phyloP scores from a whole-genome alignment of 2,888 invertebrate species.

The Drosophila paramelanica region DNA sequence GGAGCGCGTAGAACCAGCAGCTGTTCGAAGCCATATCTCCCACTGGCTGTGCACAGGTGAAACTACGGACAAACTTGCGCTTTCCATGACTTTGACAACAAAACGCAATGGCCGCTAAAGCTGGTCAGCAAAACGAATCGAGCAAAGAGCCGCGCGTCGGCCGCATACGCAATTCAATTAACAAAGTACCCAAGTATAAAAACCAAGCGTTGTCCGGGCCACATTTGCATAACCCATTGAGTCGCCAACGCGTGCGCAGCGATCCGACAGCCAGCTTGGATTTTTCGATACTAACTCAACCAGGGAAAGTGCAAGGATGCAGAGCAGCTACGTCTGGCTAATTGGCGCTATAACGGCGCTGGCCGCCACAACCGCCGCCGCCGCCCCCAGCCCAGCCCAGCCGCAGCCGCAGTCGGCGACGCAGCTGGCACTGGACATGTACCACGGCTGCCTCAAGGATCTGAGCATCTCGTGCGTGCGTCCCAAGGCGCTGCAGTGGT shows the following conservation, averaged over 20 bases:
- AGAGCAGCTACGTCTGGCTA: constrained; percentile 64
- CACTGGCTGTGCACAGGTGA: constrained; percentile 50
- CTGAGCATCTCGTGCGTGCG: constrained; percentile 91
- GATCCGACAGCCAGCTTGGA: constrained; percentile 32
- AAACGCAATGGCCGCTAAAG: constrained; percentile 64
- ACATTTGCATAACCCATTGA: constrained; percentile 83
- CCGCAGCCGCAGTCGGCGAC: constrained; percentile 88
- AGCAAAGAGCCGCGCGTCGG: constrained; percentile 49
- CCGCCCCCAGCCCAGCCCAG: constrained; percentile 49
- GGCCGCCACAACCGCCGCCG: constrained; percentile 52
- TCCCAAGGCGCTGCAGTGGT: constrained; percentile 91
- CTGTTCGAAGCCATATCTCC: not conserved
- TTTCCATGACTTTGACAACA: constrained; percentile 71
- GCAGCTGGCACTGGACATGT: constrained; percentile 88
- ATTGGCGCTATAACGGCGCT: constrained; percentile 71
- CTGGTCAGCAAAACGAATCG: constrained; percentile 47
- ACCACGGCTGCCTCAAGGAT: constrained; percentile 89
- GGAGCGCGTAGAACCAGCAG: constrained; percentile 49
- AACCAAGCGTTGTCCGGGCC: constrained; percentile 79
- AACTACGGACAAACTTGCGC: constrained; percentile 69
- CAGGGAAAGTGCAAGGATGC: constrained; percentile 72
- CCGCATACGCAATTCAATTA: constrained; percentile 75
- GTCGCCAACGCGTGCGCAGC: constrained; percentile 79
- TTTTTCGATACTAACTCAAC: constrained; percentile 9
- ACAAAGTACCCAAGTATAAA: constrained; percentile 84